Base-by-base conservation (phyloP, 2,113 vertebrate genomes). In the Melanostigma gelatinosum region DNA sequence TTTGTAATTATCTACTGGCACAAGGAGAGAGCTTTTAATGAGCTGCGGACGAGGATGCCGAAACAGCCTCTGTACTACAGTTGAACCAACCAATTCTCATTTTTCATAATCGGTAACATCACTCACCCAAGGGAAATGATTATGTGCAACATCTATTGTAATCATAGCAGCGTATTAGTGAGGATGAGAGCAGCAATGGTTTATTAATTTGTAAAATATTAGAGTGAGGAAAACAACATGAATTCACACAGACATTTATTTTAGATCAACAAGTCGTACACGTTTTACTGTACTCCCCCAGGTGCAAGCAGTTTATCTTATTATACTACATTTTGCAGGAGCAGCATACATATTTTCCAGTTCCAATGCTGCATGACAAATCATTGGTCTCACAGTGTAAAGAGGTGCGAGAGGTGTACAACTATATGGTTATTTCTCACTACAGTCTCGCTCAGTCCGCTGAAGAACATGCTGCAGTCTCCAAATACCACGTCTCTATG, bases 81-180 rank as follows among this genome's bases (percentile, higher is more conserved):
- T 46, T 57, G 73, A 84, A 86, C 32, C 20, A 5, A 85, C 79
- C 50, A 46, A 44, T 74, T 87, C 76, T 75, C 73, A 84, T 89
- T 93, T 89, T 90, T 90, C 87, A 85, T 78, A 84, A 88, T 86
- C 69, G 83, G 84, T 69, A 82, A 76, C 68, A 82, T 88, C 73
- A 80, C 62, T 93, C 79, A 90, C 81, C 79, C 85, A 80, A 12
- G 84, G 88, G 72, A 88, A 85, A 91, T 90, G 36, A 93, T 92
- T 85, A 86, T 69, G 90, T 73, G 81, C 79, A 87, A 87, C 75
- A 83, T 88, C 88, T 84, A 85, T 83, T 87, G 79, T 70, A 90
- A 88, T 91, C 85, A 85, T 72, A 61, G 72, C 61, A 55, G 63
- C 44, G n/a, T 77, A 74, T 79, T 86, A 85, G 57, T 36, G 61